Percentiles rank a stretch among this genome's conserved stretches.
phyloP scores from a whole-genome alignment of 2,113 vertebrate species.

The Regulus satrapa region DNA sequence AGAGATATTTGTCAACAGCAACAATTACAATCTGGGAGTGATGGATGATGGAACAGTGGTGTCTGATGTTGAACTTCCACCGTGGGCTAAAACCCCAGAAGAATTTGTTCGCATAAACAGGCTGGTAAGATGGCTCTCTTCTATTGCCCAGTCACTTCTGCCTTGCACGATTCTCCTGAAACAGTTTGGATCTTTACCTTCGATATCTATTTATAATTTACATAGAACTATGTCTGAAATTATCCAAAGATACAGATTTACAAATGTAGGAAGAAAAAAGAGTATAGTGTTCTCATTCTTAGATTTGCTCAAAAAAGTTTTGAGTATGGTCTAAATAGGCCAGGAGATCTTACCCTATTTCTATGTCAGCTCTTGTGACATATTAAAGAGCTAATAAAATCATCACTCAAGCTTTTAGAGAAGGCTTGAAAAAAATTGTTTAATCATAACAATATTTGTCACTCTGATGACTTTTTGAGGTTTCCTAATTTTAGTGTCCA shows the following conservation, averaged over 20 bases:
- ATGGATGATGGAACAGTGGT: constrained; percentile 95
- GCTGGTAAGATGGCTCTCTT: constrained; percentile 80
- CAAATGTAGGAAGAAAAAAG: not conserved
- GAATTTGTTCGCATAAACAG: constrained; percentile 97
- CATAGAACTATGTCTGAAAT: not conserved
- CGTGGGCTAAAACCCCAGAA: constrained; percentile 96
- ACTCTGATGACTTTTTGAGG: not conserved
- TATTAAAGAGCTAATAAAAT: not conserved
- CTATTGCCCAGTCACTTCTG: not conserved
- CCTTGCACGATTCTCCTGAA: not conserved
- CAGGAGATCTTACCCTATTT: not conserved
- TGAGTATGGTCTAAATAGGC: not conserved
- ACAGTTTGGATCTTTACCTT: constrained; percentile 1
- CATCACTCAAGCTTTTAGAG: not conserved
- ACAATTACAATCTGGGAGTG: constrained; percentile 94
- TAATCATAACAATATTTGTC: not conserved
- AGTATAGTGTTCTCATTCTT: not conserved
- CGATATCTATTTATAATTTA: not conserved
- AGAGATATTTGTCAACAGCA: constrained; percentile 98
- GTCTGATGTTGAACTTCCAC: constrained; percentile 96
- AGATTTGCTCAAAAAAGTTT: not conserved
- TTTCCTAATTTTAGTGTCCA: not conserved
- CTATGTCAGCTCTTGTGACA: not conserved
- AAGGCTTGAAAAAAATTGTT: not conserved
- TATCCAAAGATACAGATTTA: not conserved